Percentiles rank a stretch among this genome's conserved stretches.
phyloP scores from a whole-genome alignment of 2,888 invertebrate genomes.

The Caenorhabditis angaria region DNA sequence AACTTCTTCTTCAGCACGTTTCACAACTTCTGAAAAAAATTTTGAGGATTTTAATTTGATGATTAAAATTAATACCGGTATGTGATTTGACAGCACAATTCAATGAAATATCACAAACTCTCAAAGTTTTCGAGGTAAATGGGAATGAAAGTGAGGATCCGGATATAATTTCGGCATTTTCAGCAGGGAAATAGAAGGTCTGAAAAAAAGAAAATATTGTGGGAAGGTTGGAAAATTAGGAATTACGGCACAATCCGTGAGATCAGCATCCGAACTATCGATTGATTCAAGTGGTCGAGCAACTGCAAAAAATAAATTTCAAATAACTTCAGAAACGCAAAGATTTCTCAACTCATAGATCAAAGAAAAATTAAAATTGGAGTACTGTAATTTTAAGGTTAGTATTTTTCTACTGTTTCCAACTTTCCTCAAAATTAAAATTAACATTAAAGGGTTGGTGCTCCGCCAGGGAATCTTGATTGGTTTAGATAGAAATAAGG shows the following conservation, averaged over 20 bases:
- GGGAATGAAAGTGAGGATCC: slow-evolving; percentile 33
- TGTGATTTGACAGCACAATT: slow-evolving; percentile 39
- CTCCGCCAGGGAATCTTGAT: no score
- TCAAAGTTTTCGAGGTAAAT: slow-evolving; percentile 17
- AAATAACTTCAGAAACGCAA: not conserved
- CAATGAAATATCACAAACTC: slow-evolving; percentile 45
- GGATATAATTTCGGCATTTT: slow-evolving; percentile 32
- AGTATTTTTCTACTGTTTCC: no score
- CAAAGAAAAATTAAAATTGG: no score
- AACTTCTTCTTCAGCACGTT: slow-evolving; percentile 26
- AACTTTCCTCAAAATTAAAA: no score
- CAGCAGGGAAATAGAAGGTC: slow-evolving; percentile 39
- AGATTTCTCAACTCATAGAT: no score
- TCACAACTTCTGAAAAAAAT: slow-evolving; percentile 24
- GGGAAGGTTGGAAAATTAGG: no score
- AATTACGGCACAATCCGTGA: slow-evolving; percentile 37
- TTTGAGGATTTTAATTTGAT: not conserved
- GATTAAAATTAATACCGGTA: slow-evolving; percentile 11
- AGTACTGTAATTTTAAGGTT: no score
- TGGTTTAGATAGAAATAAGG: no score
- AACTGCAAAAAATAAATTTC: slow-evolving; percentile 27
- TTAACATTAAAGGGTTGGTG: no score
- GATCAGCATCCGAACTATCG: slow-evolving; percentile 35
- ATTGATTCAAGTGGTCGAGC: slow-evolving; percentile 35
- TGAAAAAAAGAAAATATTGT: slow-evolving; percentile 17